phyloP scores from a whole-genome alignment of 1,140 invertebrate genomes.

The Aradophagus sp. region DNA sequence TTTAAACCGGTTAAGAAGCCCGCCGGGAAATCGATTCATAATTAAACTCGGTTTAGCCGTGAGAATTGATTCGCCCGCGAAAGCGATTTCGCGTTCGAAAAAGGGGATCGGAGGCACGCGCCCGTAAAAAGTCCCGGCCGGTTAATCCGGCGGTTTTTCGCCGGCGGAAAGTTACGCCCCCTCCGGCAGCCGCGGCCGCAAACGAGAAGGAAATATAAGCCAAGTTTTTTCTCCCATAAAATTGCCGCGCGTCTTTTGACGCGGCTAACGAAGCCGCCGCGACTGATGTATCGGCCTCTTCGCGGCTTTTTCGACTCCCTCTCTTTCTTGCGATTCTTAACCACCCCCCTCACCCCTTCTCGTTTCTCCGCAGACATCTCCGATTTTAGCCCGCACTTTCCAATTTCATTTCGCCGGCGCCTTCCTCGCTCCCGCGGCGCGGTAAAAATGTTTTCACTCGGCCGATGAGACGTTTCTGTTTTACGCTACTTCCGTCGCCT shows the following conservation, averaged over 20 bases:
- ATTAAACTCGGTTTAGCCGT: conserved; percentile 32
- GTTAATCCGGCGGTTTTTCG: conserved; percentile 50
- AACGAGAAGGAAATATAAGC: conserved; percentile 56
- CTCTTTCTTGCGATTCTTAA: neutral
- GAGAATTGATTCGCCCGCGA: conserved; percentile 15
- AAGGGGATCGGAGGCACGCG: too few relatives aligned
- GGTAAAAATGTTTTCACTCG: conserved; percentile 32
- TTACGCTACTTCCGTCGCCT: conserved; percentile 14
- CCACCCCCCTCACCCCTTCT: too few relatives aligned
- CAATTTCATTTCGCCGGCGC: neutral
- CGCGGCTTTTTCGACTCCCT: conserved; percentile 18
- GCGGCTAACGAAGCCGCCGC: conserved; percentile 35
- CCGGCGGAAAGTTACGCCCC: conserved; percentile 37
- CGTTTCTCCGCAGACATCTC: too few relatives aligned
- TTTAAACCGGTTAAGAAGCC: conserved; percentile 30
- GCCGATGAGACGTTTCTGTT: conserved; percentile 27
- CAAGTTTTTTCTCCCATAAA: conserved; percentile 54
- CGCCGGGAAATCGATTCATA: conserved; percentile 27
- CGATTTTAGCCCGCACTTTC: conserved; percentile 6
- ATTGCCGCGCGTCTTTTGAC: conserved; percentile 48
- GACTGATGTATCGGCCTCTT: conserved; percentile 18
- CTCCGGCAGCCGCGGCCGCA: conserved; percentile 34
- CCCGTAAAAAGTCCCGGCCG: conserved; percentile 39
- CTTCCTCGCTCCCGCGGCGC: neutral
- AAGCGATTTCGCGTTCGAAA: too few relatives aligned